Evolutionary conservation across 37 sponge, comb jelly and placozoan genomes (phyloP).

Genomic region (Eunapius fragilis): DNA sequence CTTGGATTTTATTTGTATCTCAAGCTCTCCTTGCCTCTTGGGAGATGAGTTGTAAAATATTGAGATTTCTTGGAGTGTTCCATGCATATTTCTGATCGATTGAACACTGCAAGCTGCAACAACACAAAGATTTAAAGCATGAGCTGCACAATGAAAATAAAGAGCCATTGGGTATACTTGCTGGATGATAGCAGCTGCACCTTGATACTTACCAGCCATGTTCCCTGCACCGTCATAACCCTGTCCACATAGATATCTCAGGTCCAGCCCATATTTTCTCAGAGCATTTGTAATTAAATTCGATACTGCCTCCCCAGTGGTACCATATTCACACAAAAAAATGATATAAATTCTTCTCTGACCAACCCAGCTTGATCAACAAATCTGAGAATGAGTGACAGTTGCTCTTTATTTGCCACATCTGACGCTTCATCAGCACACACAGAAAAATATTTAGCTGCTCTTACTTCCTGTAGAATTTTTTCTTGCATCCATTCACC

Average conservation of each 20-base stretch:
- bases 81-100: slow-evolving; percentile 6
- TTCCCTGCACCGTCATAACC: slow-evolving; percentile 22
- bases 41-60: slow-evolving; percentile 1
- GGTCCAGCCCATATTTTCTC: too few relatives aligned
- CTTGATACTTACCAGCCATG: slow-evolving; percentile 17
- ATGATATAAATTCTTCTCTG: slow-evolving; percentile 7
- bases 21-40: too few relatives aligned
- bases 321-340: neutral
- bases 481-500: slow-evolving; percentile 7
- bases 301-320: too few relatives aligned
- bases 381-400: too few relatives aligned
- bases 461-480: slow-evolving; percentile 3
- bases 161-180: too few relatives aligned
- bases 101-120: slow-evolving; percentile 9
- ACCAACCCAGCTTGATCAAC: neutral
- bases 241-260: too few relatives aligned
- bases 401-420: too few relatives aligned
- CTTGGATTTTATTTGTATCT: too few relatives aligned
- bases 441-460: too few relatives aligned
- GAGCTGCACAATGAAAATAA: slow-evolving; percentile 23
- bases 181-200: slow-evolving; percentile 5
- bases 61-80: slow-evolving; percentile 19
- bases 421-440: too few relatives aligned
- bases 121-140: slow-evolving; percentile 22
- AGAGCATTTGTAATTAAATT: too few relatives aligned